Conservation (phyloP, 2,888 invertebrate species). For the Lagria hirta region DNA sequence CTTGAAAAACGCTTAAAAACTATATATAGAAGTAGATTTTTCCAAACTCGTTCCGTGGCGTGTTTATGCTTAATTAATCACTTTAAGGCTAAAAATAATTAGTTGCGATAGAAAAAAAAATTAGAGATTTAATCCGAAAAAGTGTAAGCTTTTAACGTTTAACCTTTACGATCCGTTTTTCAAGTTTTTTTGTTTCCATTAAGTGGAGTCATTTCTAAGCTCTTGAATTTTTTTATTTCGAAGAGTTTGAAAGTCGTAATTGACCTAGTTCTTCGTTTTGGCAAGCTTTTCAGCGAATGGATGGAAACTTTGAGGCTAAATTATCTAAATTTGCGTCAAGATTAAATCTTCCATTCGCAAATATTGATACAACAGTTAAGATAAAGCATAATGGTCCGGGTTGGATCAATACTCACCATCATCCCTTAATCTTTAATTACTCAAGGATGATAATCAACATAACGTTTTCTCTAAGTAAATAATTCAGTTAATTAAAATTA, state of each 20-base stretch:
- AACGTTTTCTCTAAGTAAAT: constrained; percentile 12
- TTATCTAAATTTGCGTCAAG: constrained; percentile 16
- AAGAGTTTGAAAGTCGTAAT: background rate
- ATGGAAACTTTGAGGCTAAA: constrained; percentile 7
- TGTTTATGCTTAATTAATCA: too few relatives aligned
- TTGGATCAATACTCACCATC: constrained; percentile 21
- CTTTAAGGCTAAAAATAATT: too few relatives aligned
- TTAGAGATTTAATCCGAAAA: too few relatives aligned
- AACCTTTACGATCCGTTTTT: too few relatives aligned
- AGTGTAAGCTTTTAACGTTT: too few relatives aligned
- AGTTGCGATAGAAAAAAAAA: too few relatives aligned
- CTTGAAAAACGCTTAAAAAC: too few relatives aligned
- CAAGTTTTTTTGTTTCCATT: too few relatives aligned
- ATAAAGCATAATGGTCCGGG: constrained; percentile 18
- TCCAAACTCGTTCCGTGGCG: too few relatives aligned
- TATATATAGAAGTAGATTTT: too few relatives aligned
- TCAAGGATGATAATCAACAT: constrained; percentile 23
- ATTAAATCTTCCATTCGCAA: constrained; percentile 14
- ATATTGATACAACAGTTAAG: constrained; percentile 21
- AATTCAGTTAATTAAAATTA: constrained; percentile 17
- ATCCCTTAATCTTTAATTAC: constrained; percentile 21
- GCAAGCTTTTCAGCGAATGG: constrained; percentile 1
- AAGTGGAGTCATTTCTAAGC: too few relatives aligned
- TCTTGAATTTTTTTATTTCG: too few relatives aligned
- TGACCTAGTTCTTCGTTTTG: background rate